Evolutionary conservation across 2,888 invertebrate genomes (phyloP), one percentile per base, ranked within the genome.

Genomic region (Ecliptopera silaceata): DNA sequence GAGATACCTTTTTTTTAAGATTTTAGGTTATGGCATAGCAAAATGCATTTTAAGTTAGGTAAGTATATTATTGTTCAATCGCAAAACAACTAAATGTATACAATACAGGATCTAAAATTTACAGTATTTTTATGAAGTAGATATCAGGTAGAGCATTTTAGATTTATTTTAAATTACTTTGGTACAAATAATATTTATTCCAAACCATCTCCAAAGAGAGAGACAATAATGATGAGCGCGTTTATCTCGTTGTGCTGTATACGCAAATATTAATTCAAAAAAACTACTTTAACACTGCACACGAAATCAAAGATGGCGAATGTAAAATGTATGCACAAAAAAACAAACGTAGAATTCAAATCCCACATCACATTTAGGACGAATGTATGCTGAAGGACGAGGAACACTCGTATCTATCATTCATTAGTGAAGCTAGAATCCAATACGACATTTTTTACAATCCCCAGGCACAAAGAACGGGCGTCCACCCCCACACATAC

Each of bases 381-480:
- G 74, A 71, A 69, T 77, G 75, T 73, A 74, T 76, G 74, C 72
- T 75, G 72, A 72, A 76, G 74, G 74, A 53, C 59, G 63, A 76
- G 73, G 79, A 76, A 80, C 82, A 77, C 76, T 77, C 80, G 76
- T 86, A 88, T 86, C 88, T 90, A 91, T 90, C 91, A 90, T 90
- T 91, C 91, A 90, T 91, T 91, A 90, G 89, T 82, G 80, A 80
- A 82, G 84, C 88, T 84, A 86, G 88, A 89, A 89, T 89, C 90
- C 88, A 90, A 91, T 90, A 91, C 88, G 91, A 90, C 89, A 89
- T 89, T 91, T 91, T 91, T 89, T 89, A 88, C 88, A 88, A 88
- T 85, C 85, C 86, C 86, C 78, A 71, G 81, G 89, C 88, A 91
- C 90, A 90, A 90, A 91, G 91, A 86, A 79, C 88, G 82, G 79